Evolutionary conservation across 1,140 invertebrate genomes (phyloP).

Genomic region (Myzus persicae): DNA sequence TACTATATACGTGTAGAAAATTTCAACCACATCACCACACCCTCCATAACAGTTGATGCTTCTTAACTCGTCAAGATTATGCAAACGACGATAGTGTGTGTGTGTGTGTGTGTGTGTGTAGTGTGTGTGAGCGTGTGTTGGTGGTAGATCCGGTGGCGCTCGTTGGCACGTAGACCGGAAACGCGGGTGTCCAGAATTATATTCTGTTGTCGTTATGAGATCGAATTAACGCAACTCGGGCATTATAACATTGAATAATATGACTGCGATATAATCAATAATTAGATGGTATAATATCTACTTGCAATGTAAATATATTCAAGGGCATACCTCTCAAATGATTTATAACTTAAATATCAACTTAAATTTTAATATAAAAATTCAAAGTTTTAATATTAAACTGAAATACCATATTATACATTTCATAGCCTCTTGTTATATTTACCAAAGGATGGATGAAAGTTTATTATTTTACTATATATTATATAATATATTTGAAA

Average conservation of each 20-base stretch:
- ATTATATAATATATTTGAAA: no score
- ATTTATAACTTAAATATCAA: not conserved
- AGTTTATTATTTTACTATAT: not conserved
- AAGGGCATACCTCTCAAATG: not conserved
- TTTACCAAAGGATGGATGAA: not conserved
- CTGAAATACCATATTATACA: not conserved
- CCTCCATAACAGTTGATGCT: not conserved
- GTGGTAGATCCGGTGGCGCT: not conserved
- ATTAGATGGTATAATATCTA: not conserved
- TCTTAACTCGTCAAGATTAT: slow-evolving; percentile 26
- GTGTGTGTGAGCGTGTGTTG: no score
- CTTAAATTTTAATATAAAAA: not conserved
- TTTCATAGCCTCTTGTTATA: not conserved
- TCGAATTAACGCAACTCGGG: not conserved
- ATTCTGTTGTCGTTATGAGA: not conserved
- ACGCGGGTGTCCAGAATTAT: not conserved
- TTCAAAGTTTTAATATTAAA: not conserved
- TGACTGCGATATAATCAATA: not conserved
- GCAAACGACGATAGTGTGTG: not conserved
- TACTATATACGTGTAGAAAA: not conserved
- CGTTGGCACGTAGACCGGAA: not conserved
- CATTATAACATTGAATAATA: not conserved
- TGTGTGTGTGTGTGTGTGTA: no score
- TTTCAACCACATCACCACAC: not conserved
- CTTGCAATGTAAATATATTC: not conserved